These are phyloP conservation scores for Orcinus orca DNA, from an alignment of 2,113 vertebrate species.

Conservation along the genomic window DNA sequence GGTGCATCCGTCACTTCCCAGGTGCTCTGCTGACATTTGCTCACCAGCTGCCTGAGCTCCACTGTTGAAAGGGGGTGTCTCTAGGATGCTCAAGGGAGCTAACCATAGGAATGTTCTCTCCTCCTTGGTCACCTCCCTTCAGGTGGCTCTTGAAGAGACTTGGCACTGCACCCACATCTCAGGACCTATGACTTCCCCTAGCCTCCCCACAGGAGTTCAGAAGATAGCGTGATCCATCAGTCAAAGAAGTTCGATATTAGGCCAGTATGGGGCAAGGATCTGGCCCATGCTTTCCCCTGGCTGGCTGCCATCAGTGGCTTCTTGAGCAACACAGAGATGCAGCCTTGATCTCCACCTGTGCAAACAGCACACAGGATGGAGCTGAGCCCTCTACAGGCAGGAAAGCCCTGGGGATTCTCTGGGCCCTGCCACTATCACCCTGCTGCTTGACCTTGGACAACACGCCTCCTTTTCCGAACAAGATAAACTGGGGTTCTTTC, in stretches of 20 bases:
- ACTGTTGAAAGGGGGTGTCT: background rate
- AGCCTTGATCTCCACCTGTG: background rate
- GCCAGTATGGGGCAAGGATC: background rate
- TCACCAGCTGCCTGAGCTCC: background rate
- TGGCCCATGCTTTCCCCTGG: background rate
- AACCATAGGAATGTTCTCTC: background rate
- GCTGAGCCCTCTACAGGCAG: background rate
- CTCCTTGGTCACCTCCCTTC: background rate
- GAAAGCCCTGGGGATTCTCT: background rate
- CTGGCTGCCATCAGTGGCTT: background rate
- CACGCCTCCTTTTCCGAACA: background rate
- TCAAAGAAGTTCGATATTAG: background rate
- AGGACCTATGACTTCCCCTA: background rate
- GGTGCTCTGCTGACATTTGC: background rate
- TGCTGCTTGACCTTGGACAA: background rate
- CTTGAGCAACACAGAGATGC: background rate
- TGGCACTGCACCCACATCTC: background rate
- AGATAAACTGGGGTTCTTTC: background rate
- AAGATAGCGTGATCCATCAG: background rate
- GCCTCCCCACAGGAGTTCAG: background rate
- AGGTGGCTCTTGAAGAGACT: background rate
- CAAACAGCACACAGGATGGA: background rate
- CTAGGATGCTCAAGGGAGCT: background rate
- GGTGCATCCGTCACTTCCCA: background rate
- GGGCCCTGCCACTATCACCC: background rate